These are phyloP conservation scores for Limnephilus lunatus DNA, from an alignment of 2,888 invertebrate species.

Conservation along the genomic window DNA sequence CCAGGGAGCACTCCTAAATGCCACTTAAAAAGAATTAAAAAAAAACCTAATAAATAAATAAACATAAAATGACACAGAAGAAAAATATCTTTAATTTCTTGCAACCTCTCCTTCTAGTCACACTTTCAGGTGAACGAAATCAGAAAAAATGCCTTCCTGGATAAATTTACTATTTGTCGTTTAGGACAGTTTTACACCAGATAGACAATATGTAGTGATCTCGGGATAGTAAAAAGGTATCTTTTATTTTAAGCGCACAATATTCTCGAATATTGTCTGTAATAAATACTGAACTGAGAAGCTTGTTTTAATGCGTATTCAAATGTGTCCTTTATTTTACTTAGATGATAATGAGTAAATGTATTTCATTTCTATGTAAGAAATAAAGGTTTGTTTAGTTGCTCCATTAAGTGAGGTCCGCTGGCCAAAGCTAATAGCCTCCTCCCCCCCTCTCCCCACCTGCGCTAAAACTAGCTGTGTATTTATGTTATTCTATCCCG, in stretches of 20 bases:
- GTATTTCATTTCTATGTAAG: not conserved
- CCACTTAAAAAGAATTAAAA: too few relatives aligned
- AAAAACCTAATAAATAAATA: too few relatives aligned
- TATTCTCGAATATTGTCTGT: slow-evolving; percentile 26
- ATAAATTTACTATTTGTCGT: too few relatives aligned
- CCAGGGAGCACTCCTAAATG: too few relatives aligned
- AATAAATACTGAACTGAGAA: not conserved
- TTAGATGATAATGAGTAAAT: not conserved
- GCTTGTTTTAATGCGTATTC: slow-evolving; percentile 22
- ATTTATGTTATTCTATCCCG: not conserved
- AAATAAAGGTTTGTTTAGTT: not conserved
- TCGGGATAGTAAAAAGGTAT: slow-evolving; percentile 17
- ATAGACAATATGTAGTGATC: not conserved
- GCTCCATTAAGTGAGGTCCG: not conserved
- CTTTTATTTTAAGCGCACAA: slow-evolving; percentile 8
- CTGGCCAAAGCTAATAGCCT: too few relatives aligned
- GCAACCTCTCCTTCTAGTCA: too few relatives aligned
- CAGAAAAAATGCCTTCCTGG: too few relatives aligned
- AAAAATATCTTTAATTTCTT: too few relatives aligned
- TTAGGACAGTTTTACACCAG: too few relatives aligned
- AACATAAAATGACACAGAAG: too few relatives aligned
- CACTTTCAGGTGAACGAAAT: too few relatives aligned
- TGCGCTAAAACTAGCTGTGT: slow-evolving; percentile 16
- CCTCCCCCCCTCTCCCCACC: not conserved
- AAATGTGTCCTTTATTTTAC: slow-evolving; percentile 7